A percentile compares a stretch with the other conserved stretches of the same genome.
phyloP scores from a whole-genome alignment of 2,113 vertebrate species.

The Tragelaphus scriptus region DNA sequence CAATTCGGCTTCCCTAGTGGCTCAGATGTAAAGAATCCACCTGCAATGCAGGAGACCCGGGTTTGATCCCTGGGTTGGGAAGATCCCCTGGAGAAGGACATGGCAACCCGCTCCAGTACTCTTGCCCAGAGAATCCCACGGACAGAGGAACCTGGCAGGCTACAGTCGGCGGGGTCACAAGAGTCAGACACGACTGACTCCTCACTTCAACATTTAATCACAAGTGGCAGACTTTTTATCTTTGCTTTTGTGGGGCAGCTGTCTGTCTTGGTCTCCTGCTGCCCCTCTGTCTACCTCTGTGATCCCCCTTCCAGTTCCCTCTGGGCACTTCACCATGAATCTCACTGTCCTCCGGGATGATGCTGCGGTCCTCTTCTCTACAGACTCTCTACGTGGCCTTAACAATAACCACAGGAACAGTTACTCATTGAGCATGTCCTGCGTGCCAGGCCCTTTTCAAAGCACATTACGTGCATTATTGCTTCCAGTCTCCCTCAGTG shows the following conservation, averaged over 20 bases:
- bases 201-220: not conserved
- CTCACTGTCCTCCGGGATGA: not conserved
- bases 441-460: not conserved
- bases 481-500: not conserved
- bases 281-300: not conserved
- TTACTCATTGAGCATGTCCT: not conserved
- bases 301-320: not conserved
- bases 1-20: not conserved
- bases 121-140: not conserved
- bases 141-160: not conserved
- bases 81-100: not conserved
- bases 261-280: not conserved
- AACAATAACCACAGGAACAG: not conserved
- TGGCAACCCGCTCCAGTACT: not conserved
- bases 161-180: not conserved
- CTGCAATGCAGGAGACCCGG: not conserved
- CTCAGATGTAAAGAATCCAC: not conserved
- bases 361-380: not conserved
- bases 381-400: not conserved
- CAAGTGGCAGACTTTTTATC: not conserved
- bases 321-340: not conserved
- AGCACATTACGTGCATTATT: not conserved
- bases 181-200: fast-evolving
- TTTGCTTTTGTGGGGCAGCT: not conserved
- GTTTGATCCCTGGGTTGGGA: not conserved